These are phyloP conservation scores for Litocranius walleri DNA, from an alignment of 2,113 vertebrate genomes.

Conservation along the genomic window DNA sequence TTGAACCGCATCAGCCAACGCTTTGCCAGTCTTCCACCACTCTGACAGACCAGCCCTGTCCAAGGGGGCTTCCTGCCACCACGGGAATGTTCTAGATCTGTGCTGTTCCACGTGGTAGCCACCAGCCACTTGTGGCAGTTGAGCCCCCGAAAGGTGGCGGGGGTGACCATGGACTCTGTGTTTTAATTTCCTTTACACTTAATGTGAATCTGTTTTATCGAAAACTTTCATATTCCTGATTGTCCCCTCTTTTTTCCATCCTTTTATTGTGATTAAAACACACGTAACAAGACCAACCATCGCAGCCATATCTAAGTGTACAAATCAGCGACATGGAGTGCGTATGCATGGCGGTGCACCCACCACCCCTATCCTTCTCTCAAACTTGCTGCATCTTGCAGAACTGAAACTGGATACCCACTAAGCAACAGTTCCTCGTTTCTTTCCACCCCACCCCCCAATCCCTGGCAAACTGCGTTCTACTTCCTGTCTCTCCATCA, in stretches of 20 bases:
- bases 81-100: not conserved
- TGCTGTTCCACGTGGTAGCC: accelerated
- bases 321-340: too few species aligned
- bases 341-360: not conserved
- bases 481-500: not conserved
- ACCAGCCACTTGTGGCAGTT: not conserved
- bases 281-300: accelerated
- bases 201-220: not conserved
- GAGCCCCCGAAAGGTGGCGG: not conserved
- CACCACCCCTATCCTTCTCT: accelerated
- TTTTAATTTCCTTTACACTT: not conserved
- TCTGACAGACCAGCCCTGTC: not conserved
- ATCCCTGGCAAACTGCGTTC: not conserved
- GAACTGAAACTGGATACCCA: not conserved
- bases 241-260: not conserved
- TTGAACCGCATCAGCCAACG: accelerated
- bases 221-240: not conserved
- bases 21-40: accelerated
- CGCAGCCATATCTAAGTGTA: not conserved
- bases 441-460: not conserved
- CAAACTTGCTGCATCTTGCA: not conserved
- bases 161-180: not conserved
- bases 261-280: not conserved
- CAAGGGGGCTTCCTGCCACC: not conserved
- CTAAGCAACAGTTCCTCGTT: too few species aligned